phyloP scores from a whole-genome alignment of 2,797 vertebrate genomes.

The Poecile montanus region DNA sequence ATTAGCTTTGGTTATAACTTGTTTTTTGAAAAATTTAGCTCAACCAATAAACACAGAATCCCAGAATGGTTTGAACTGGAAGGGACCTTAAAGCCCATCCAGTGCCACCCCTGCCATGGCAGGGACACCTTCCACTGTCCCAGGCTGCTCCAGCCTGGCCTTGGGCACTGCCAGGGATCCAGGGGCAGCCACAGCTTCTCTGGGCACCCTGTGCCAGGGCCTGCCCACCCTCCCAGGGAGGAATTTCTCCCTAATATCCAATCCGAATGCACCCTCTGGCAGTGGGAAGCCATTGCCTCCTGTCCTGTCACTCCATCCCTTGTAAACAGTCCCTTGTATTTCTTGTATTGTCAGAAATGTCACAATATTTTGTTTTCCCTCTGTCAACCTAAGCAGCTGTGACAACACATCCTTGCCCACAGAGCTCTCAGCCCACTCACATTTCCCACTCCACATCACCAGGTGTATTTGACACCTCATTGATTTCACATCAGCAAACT shows the following conservation, averaged over 20 bases:
- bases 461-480: background rate
- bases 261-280: background rate
- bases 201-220: background rate
- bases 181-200: background rate
- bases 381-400: background rate
- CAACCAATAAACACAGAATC: background rate
- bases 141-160: rapidly evolving
- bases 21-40: background rate
- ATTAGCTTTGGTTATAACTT: background rate
- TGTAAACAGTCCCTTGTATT: background rate
- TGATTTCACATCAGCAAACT: background rate
- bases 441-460: background rate
- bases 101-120: background rate
- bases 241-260: background rate
- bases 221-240: rapidly evolving
- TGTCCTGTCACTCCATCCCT: background rate
- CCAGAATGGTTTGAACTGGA: background rate
- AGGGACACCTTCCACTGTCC: rapidly evolving
- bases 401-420: background rate
- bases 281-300: background rate
- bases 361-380: background rate
- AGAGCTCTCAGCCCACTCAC: background rate
- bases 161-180: background rate
- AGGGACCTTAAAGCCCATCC: background rate
- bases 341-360: background rate